A percentile compares a stretch with the other conserved stretches of the same genome.
Evolutionary conservation across 2,113 vertebrate genomes (phyloP).

Genomic region (Nyctereutes procyonoides): DNA sequence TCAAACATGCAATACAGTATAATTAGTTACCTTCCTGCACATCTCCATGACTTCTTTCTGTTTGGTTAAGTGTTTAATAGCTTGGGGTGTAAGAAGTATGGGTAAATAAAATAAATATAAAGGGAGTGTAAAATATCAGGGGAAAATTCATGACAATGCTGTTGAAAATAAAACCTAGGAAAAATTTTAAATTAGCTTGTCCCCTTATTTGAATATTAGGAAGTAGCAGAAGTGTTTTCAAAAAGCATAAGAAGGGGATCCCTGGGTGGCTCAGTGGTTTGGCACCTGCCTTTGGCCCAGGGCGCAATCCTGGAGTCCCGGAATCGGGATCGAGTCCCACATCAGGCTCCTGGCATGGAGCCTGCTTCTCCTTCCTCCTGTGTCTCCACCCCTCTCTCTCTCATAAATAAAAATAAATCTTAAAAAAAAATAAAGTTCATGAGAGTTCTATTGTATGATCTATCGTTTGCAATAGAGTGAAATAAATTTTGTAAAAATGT

Average conservation of each 20-base stretch:
- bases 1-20: background rate
- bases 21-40: background rate
- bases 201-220: background rate
- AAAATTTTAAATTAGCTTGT: background rate
- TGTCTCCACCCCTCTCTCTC: too few species aligned
- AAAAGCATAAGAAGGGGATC: background rate
- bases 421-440: background rate
- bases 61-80: conserved; percentile 7
- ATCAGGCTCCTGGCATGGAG: too few species aligned
- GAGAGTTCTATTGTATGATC: background rate
- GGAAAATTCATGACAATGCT: background rate
- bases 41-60: background rate
- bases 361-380: too few species aligned
- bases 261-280: too few species aligned
- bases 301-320: too few species aligned
- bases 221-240: background rate
- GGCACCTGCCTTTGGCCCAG: too few species aligned
- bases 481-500: background rate
- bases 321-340: too few species aligned
- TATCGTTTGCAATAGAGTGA: background rate
- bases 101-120: conserved; percentile 17
- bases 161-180: conserved; percentile 13
- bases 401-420: too few species aligned
- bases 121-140: background rate
- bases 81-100: background rate